phyloP scores from a whole-genome alignment of 2,888 invertebrate genomes.

The Bombylius major region DNA sequence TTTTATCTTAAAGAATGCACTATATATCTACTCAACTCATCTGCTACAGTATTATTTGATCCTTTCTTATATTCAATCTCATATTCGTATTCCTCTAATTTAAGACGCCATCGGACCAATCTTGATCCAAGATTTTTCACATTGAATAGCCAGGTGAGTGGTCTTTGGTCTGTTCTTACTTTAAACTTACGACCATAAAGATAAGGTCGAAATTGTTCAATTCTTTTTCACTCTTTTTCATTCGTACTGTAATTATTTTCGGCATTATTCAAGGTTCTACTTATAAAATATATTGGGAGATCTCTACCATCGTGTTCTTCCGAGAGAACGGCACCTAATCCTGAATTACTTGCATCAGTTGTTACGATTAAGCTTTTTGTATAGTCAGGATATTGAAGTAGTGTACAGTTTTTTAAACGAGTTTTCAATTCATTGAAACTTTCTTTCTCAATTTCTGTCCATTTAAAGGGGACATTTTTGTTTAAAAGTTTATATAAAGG shows the following conservation, averaged over 20 bases:
- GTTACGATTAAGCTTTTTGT: constrained; percentile 19
- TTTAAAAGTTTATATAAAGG: no score
- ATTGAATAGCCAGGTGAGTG: no score
- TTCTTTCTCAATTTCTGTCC: no score
- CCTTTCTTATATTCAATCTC: no score
- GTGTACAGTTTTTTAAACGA: not conserved
- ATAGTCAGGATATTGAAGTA: not conserved
- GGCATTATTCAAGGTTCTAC: no score
- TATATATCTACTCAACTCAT: no score
- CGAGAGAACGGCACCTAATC: constrained; percentile 18
- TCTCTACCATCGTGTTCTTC: constrained; percentile 8
- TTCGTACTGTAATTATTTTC: not conserved
- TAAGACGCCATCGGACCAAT: no score
- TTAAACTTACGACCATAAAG: not conserved
- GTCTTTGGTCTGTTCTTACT: not conserved
- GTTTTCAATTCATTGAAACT: not conserved
- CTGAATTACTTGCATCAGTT: constrained; percentile 16
- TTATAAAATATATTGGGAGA: not conserved
- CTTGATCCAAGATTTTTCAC: no score
- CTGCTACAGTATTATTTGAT: no score
- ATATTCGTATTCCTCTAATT: no score
- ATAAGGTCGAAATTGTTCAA: not conserved
- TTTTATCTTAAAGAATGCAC: no score
- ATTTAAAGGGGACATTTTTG: no score
- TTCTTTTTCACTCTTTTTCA: not conserved